Evolutionary conservation across 2,113 vertebrate genomes (phyloP), one percentile per base, ranked within the genome.

Genomic region (Aleadryas rufinucha): DNA sequence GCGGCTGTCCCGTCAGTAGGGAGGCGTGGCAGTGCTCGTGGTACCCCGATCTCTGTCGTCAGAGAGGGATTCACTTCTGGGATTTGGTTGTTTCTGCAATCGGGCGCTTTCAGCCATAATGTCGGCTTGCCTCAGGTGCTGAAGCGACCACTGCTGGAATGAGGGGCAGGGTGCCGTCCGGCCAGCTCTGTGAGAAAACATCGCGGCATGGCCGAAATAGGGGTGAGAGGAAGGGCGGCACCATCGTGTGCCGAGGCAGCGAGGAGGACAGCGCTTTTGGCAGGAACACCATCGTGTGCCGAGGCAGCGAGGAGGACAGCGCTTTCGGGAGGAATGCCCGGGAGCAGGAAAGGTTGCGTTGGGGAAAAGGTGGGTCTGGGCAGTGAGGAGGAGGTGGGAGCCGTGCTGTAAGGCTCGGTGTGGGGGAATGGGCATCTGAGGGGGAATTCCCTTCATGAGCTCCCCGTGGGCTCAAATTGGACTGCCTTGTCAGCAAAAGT

Each of bases 141-240:
- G 41, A 53, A 6, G 6, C 0, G 4, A 18, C 9, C 11, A 1
- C 10, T 14, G 0, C 15, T 1, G 4, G 42, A 13, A 17, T 3
- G 23, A 21, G 10, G 19, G 16, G 2, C 22, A 13, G 26, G 33
- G 24, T 0, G 4, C 64, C 3, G 1, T 17, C 17, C 0, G 13
- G 28, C 6, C 3, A 0, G 2, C 21, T 44, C 13, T 35, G 54
- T 35, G 57, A 33, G 24, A 27, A n/a, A 45, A 27, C 28, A 1
- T 8, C 0, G 0, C 6, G 12, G 13, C 2, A 2, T 2, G 1
- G 45, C 42, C 0, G 1, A 28, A 49, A 4, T 1, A 1, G 12
- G 8, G 9, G 1, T 5, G 45, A 44, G 83, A 47, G 42, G 22
- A 56, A 9, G 19, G 37, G 37, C 0, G 2, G 39, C 22, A 50